Evolutionary conservation across 2,888 invertebrate species (phyloP).

Genomic region (Lampropteryx suffumata): DNA sequence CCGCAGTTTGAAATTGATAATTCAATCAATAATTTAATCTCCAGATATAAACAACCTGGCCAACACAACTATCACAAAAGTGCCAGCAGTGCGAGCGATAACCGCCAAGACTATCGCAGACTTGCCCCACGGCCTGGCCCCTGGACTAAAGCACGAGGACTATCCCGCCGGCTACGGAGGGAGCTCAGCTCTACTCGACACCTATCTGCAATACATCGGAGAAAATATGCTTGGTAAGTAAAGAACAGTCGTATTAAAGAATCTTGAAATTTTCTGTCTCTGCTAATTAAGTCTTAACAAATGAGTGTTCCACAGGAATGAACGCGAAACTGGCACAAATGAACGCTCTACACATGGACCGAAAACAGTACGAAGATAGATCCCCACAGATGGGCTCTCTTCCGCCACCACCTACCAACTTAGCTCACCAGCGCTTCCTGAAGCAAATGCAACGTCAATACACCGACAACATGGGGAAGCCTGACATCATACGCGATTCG

Average conservation of each 20-base stretch:
- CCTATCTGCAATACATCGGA: constrained; percentile 93
- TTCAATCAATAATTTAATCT: constrained; percentile 5
- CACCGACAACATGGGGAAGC: constrained; percentile 79
- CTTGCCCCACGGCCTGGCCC: constrained; percentile 82
- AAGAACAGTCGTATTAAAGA: too few species aligned
- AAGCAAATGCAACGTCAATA: constrained; percentile 85
- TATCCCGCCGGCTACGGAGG: constrained; percentile 88
- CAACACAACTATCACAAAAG: constrained; percentile 85
- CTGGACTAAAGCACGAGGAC: constrained; percentile 85
- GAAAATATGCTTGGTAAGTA: constrained; percentile 88
- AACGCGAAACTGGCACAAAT: constrained; percentile 91
- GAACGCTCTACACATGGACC: constrained; percentile 83
- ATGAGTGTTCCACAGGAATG: constrained; percentile 80
- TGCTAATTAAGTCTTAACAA: constrained; percentile 4
- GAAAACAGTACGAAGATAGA: constrained; percentile 82
- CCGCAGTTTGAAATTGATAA: too few species aligned
- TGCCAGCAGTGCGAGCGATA: constrained; percentile 84
- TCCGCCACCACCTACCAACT: constrained; percentile 79
- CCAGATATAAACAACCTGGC: constrained; percentile 81
- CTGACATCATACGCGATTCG: constrained; percentile 79
- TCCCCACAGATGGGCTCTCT: constrained; percentile 80
- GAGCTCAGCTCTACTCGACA: constrained; percentile 91
- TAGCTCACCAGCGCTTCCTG: constrained; percentile 83
- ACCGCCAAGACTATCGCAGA: constrained; percentile 86
- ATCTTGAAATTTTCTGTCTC: background rate